Base-by-base conservation (phyloP, 2,888 invertebrate species). In the Pherbina coryleti region DNA sequence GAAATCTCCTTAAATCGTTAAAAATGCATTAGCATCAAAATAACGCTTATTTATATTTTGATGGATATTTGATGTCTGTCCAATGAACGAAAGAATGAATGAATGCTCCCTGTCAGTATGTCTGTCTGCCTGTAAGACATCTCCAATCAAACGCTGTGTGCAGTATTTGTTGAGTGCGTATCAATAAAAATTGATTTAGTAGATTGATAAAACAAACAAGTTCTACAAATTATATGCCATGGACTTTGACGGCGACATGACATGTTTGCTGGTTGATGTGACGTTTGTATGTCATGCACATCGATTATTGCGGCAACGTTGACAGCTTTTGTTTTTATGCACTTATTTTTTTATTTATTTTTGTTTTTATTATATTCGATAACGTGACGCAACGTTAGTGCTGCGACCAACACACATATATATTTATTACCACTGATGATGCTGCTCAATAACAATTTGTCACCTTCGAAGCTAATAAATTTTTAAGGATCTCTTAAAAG, bases 21-120 rank as follows among this genome's bases (percentile, higher is more conserved):
- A 75, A 75, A 75, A 75, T 75, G 75, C 75, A 75, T 75, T 75
- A 75, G 75, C 75, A 75, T 75, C 75, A 75, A 75, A 75, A 75
- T 37, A 60, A 25, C 55, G 60, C 31, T 34, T 51, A 69, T n/a
- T n/a, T 49, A 69, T 69, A 57, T 55, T 74, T 74, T 74, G 74
- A 74, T 66, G 74, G 74, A 64, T 74, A 75, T 67, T 67, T 75
- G 73, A 74, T 62, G 73, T 62, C 60, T 49, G 60, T 72, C 60
- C 19, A 2, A 19, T 57, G 22, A 3, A 22, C 25, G 17, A 28
- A 22, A 14, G 25, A 2, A 19, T 57, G 22, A 3, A 22, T 60
- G 17, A 28, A 22, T 25, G 25, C 3, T 60, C 25, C 14, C 44
- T 19, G 25, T 14, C 57, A 22, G 22, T 37, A 5, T 37, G 31